Evolutionary conservation across 1,140 invertebrate species (phyloP).

Genomic region (Drosophila yakuba): DNA sequence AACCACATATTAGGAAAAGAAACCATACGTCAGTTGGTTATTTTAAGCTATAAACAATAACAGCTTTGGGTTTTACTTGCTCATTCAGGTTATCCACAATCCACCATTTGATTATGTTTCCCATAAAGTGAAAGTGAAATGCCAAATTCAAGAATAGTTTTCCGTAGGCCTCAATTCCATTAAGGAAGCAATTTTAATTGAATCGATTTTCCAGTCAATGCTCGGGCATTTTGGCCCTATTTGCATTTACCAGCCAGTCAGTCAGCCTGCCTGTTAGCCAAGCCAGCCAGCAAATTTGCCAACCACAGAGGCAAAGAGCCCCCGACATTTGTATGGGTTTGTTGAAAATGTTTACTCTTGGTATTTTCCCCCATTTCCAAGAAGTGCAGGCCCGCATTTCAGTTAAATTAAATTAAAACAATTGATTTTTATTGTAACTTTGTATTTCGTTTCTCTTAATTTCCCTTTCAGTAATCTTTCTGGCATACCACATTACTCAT

Average conservation of each 20-base stretch:
- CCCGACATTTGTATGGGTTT: slow-evolving; percentile 42
- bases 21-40: neutral
- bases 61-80: neutral
- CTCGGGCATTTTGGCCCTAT: slow-evolving; percentile 12
- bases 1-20: slow-evolving; percentile 8
- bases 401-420: slow-evolving; percentile 82
- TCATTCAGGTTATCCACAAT: neutral
- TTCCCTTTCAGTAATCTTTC: slow-evolving; percentile 63
- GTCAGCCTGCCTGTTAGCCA: slow-evolving; percentile 7
- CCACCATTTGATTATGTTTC: neutral
- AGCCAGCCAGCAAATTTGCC: slow-evolving; percentile 32
- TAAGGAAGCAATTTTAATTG: slow-evolving; percentile 45
- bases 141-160: neutral
- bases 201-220: slow-evolving; percentile 60
- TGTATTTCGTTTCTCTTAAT: slow-evolving; percentile 1
- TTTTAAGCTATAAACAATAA: slow-evolving; percentile 3
- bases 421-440: slow-evolving; percentile 70
- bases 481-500: slow-evolving; percentile 42
- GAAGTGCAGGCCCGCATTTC: slow-evolving; percentile 31
- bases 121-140: neutral
- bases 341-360: slow-evolving; percentile 31
- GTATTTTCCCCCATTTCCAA: slow-evolving; percentile 8
- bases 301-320: slow-evolving; percentile 33
- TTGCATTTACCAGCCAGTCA: slow-evolving; percentile 8
- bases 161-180: neutral